A percentile compares a stretch with the other conserved stretches of the same genome.
Evolutionary conservation across 1,140 invertebrate genomes (phyloP).

Genomic region (Ceratina japonica): DNA sequence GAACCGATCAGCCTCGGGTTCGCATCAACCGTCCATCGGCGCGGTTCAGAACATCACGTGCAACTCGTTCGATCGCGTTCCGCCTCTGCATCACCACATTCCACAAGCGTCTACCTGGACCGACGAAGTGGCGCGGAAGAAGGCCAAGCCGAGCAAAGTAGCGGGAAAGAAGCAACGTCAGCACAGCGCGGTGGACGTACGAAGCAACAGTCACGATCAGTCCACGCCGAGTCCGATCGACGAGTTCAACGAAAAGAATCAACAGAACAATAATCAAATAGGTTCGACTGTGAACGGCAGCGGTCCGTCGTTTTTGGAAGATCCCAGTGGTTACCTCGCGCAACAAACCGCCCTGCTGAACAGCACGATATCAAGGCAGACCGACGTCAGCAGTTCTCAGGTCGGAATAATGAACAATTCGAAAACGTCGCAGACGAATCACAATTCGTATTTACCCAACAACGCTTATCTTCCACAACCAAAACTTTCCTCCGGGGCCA

Average conservation of each 20-base stretch:
- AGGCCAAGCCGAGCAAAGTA: slow-evolving; percentile 81
- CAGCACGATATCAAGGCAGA: slow-evolving; percentile 89
- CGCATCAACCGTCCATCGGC: slow-evolving; percentile 69
- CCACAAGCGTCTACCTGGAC: slow-evolving; percentile 82
- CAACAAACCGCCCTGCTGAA: slow-evolving; percentile 92
- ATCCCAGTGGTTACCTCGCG: slow-evolving; percentile 92
- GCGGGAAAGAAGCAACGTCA: slow-evolving; percentile 81
- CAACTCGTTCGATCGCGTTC: slow-evolving; percentile 83
- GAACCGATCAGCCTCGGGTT: slow-evolving; percentile 74
- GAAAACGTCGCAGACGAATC: slow-evolving; percentile 67
- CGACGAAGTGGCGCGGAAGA: slow-evolving; percentile 83
- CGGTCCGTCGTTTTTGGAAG: slow-evolving; percentile 91
- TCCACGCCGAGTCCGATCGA: slow-evolving; percentile 63
- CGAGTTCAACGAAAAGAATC: slow-evolving; percentile 73
- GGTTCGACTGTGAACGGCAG: slow-evolving; percentile 71
- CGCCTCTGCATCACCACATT: slow-evolving; percentile 85
- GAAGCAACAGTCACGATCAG: slow-evolving; percentile 64
- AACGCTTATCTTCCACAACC: slow-evolving; percentile 74
- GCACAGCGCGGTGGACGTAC: slow-evolving; percentile 71
- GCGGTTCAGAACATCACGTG: slow-evolving; percentile 72
- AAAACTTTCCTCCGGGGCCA: slow-evolving; percentile 75
- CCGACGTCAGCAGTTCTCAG: slow-evolving; percentile 79
- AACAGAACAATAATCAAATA: slow-evolving; percentile 70
- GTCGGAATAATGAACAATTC: slow-evolving; percentile 72
- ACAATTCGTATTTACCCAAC: slow-evolving; percentile 53